Evolutionary conservation across 2,888 invertebrate species (phyloP).

Genomic region (Eristalis pertinax): DNA sequence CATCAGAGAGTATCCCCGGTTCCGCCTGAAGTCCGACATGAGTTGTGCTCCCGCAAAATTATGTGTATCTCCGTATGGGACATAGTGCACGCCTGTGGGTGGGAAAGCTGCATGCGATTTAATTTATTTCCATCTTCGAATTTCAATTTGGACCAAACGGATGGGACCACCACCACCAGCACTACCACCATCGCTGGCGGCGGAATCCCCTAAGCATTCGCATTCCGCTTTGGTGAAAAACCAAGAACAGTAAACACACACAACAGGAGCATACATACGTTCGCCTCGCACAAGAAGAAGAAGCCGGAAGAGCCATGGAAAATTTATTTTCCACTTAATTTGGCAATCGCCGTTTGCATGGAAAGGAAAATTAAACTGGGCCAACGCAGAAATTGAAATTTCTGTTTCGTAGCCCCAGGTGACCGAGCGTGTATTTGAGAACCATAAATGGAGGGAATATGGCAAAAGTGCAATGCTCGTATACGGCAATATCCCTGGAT

Average conservation of each 20-base stretch:
- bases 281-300: background rate
- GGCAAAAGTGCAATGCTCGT: slow-evolving; percentile 32
- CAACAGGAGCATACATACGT: background rate
- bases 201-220: background rate
- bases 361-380: slow-evolving; percentile 36
- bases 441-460: slow-evolving; percentile 45
- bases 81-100: background rate
- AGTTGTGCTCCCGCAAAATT: background rate
- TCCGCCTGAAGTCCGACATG: background rate
- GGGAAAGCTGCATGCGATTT: background rate
- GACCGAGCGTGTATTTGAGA: slow-evolving; percentile 41
- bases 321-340: slow-evolving; percentile 61
- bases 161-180: background rate
- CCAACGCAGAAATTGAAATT: slow-evolving; percentile 60
- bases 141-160: background rate
- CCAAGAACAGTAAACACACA: background rate
- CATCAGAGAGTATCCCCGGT: background rate
- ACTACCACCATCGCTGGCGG: background rate
- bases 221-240: background rate
- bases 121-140: slow-evolving; percentile 1
- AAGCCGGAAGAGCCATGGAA: slow-evolving; percentile 23
- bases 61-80: background rate
- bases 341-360: slow-evolving; percentile 42
- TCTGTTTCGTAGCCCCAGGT: slow-evolving; percentile 57
- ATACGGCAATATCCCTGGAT: background rate